Conservation (phyloP, 1,140 invertebrate species). For the Catajapyx aquilonaris region DNA sequence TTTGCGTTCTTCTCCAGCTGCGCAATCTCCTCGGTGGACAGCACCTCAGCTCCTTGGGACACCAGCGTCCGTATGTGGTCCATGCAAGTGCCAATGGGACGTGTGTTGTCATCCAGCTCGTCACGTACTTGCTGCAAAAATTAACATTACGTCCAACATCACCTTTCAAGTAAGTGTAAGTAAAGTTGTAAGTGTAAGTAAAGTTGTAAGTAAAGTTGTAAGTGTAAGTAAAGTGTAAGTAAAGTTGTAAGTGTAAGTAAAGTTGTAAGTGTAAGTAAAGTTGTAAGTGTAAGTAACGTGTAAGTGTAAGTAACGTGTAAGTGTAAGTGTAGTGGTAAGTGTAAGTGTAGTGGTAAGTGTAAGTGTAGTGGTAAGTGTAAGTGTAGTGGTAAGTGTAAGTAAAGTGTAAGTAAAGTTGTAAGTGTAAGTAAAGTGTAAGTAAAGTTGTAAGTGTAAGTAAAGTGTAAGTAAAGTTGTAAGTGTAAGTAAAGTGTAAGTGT, state of each 20-base stretch:
- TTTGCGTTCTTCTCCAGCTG: constrained; percentile 65
- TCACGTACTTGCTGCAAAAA: constrained; percentile 59
- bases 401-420: background rate
- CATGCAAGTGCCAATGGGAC: constrained; percentile 61
- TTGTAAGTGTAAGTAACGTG: constrained; percentile 1
- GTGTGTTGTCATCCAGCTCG: constrained; percentile 67
- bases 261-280: background rate
- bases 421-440: constrained; percentile 16
- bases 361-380: background rate
- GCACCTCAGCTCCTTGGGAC: constrained; percentile 66
- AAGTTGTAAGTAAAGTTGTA: background rate
- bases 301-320: no score
- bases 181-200: constrained; percentile 3
- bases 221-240: background rate
- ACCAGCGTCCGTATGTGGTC: constrained; percentile 83
- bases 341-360: background rate
- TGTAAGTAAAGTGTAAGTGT: constrained; percentile 16
- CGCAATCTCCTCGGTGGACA: constrained; percentile 73
- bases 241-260: no score
- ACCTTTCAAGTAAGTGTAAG: no score
- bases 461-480: background rate
- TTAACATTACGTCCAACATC: constrained; percentile 1
- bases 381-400: no score
- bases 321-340: background rate
- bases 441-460: no score